Evolutionary conservation across 1,140 invertebrate species (phyloP), one percentile per base, ranked within the genome.

Genomic region (Macrobrachium rosenbergii): DNA sequence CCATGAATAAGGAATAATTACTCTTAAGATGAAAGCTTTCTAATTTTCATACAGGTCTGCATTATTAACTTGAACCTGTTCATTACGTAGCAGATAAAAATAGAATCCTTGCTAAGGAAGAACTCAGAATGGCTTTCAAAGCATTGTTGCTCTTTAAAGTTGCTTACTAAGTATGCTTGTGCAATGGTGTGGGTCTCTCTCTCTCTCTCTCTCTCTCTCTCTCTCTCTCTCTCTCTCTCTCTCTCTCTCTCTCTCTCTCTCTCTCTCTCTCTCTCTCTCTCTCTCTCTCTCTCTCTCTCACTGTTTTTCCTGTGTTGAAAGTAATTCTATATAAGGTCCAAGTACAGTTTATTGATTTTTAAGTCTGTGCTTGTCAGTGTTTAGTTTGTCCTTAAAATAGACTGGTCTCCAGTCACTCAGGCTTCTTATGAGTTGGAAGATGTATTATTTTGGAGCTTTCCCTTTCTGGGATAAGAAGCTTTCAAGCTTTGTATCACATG

Each of bases 201-300:
- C 77, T 62, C 52, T 21, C 75, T 21, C n/a, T 62, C 77, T 62
- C n/a, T 62, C 64, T 21, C 6, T 69, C 64, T n/a, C 64, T 21
- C 17, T n/a, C 64, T 69, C 64, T 21, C 64, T 69, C 28, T 37
- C 28, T n/a, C 28, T 37, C 28, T 37, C 28, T 37, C 28, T 37
- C 28, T 37, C 28, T 37, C 1, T 37, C 28, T 37, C 52, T 10
- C 52, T 10, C 52, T 52, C 52, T 52, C 52, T 7, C 64, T 12
- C 19, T 67, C 23, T 67, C 5, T 5, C 2, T 5, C 19, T 23
- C n/a, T 69, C 19, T 69, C 19, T 69, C 19, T 69, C n/a, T 69
- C 19, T 1, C 28, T n/a, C 64, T n/a, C 28, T 69, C 64, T 69
- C 28, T n/a, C 64, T 12, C 19, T 69, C 10, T 28, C 64, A 3